Evolutionary conservation across 2,113 vertebrate genomes (phyloP).

Genomic region (Oncorhynchus keta): DNA sequence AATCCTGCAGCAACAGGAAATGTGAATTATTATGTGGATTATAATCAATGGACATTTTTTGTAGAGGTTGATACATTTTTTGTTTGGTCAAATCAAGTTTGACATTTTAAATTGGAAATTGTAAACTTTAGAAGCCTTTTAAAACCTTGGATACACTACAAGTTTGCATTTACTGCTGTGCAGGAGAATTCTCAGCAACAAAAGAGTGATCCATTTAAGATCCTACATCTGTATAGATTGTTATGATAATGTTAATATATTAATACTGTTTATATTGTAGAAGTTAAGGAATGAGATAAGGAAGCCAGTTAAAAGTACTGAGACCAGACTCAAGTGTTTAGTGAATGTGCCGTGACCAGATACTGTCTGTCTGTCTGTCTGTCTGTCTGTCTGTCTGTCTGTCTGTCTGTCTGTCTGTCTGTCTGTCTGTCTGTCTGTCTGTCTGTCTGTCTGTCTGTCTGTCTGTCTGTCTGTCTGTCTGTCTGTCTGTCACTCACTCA

Average conservation of each 20-base stretch:
- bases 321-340: neutral
- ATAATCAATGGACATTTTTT: too few relatives aligned
- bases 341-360: neutral
- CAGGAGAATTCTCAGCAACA: too few relatives aligned
- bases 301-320: neutral
- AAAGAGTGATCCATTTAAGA: too few relatives aligned
- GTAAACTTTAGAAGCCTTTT: too few relatives aligned
- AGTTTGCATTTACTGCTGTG: too few relatives aligned
- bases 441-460: conserved; percentile 37
- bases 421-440: conserved; percentile 36
- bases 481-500: conserved; percentile 57
- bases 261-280: neutral
- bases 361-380: conserved; percentile 27
- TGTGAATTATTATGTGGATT: too few relatives aligned
- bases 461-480: conserved; percentile 34
- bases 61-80: too few relatives aligned
- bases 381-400: conserved; percentile 34
- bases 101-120: too few relatives aligned
- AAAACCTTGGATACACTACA: too few relatives aligned
- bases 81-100: too few relatives aligned
- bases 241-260: neutral
- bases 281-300: neutral
- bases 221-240: neutral
- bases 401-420: conserved; percentile 35
- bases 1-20: too few relatives aligned